Evolutionary conservation across 2,113 vertebrate species (phyloP), one percentile per base, ranked within the genome.

Genomic region (Camelus bactrianus): DNA sequence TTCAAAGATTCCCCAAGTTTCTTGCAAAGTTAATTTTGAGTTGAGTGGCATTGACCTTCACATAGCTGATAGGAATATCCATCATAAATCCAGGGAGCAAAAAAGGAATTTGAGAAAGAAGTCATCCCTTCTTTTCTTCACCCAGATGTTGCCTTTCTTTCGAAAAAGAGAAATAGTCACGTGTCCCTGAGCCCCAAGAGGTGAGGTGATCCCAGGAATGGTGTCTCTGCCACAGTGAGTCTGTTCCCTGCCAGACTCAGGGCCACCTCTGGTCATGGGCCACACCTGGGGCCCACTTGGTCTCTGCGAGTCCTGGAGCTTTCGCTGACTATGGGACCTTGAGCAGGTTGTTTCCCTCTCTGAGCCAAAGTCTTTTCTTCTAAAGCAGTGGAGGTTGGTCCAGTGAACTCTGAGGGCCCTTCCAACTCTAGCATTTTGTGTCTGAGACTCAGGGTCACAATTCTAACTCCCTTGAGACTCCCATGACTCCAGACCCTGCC

Each of bases 311-410:
- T 69, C 70, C 35, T 52, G 30, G 38, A n/a, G 17, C 62, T 91
- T 64, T 87, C 20, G 20, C 10, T 52, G 64, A 52, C 28, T 1
- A 0, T 50, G 15, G 22, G 83, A 50, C 72, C 70, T 32, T 2
- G 11, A 76, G 19, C 35, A 72, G 76, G 13, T 75, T 46, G 12
- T 22, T 95, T 48, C 58, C 73, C 13, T 54, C 6, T 85, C 20
- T 70, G 26, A 69, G 8, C 42, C 80, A 88, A 79, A 90, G n/a
- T 54, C 70, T 96, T 88, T 89, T 94, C 73, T 54, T 91, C 26
- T 84, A 10, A 56, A 95, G 76, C 64, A 6, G 56, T 0, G 16
- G 15, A 85, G 58, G 0, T 30, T 26, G 60, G 52, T 38, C 56
- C 48, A 89, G 28, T 12, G 20, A 83, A 62, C 35, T 50, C 46